Conservation (phyloP, 2,797 vertebrate species). For the Xerus rutilus region DNA sequence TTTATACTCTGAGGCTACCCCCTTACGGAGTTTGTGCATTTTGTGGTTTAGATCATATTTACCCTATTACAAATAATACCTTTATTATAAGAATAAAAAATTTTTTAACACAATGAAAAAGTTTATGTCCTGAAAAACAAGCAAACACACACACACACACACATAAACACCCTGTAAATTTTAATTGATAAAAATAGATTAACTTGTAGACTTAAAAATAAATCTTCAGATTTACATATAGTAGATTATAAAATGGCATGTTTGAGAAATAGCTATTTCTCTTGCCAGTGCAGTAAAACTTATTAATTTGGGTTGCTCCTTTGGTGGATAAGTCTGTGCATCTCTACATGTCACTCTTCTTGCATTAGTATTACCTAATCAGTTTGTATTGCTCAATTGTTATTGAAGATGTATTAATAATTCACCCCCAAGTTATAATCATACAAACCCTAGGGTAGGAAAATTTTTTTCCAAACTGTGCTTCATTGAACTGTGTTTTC, state of each 20-base stretch:
- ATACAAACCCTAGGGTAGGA: not conserved
- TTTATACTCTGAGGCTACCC: not conserved
- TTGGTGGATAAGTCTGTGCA: not conserved
- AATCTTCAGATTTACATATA: not conserved
- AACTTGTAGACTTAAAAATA: not conserved
- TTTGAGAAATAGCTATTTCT: slow-evolving; percentile 27
- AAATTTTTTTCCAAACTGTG: not conserved
- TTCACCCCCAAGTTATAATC: not conserved
- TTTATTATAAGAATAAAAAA: not conserved
- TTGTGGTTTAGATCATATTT: not conserved
- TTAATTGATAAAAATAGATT: slow-evolving; percentile 5
- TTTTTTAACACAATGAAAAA: not conserved
- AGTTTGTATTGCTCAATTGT: not conserved
- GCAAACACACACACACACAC: not conserved
- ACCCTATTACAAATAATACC: not conserved
- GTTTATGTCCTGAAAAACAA: not conserved
- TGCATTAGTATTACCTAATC: not conserved
- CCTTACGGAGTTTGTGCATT: not conserved
- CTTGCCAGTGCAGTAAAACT: not conserved
- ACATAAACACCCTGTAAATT: not conserved
- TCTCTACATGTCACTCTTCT: not conserved
- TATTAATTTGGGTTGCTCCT: slow-evolving; percentile 29
- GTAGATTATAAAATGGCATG: not conserved
- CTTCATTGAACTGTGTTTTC: not conserved
- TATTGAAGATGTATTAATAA: not conserved